A percentile compares a stretch with the other conserved stretches of the same genome.
Evolutionary conservation across 2,888 invertebrate species (phyloP).

Genomic region (Acronicta leporina): DNA sequence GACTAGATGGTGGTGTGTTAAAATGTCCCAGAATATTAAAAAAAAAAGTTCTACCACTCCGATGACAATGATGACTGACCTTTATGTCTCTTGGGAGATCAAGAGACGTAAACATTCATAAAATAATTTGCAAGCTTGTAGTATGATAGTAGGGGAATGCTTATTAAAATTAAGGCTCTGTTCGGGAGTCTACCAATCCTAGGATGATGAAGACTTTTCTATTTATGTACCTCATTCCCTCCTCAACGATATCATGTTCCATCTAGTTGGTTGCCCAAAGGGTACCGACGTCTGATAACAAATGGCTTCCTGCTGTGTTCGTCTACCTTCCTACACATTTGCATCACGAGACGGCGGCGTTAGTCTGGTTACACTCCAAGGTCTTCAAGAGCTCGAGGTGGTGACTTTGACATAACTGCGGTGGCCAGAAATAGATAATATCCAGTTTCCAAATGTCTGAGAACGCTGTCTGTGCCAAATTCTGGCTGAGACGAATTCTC

Average conservation of each 20-base stretch:
- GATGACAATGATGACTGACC: too few species aligned
- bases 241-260: not conserved
- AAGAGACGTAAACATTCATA: too few species aligned
- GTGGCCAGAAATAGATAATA: constrained; percentile 67
- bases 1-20: too few species aligned
- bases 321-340: constrained; percentile 17
- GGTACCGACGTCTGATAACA: not conserved
- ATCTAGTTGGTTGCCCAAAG: not conserved
- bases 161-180: too few species aligned
- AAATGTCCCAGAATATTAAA: too few species aligned
- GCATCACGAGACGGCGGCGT: constrained; percentile 32
- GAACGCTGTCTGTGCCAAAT: constrained; percentile 72
- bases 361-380: constrained; percentile 34
- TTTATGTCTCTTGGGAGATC: too few species aligned
- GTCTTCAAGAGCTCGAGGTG: constrained; percentile 21
- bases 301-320: constrained; percentile 1
- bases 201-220: too few species aligned
- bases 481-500: constrained; percentile 51
- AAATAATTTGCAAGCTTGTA: too few species aligned
- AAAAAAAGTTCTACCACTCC: too few species aligned
- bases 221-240: too few species aligned
- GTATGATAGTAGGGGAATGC: too few species aligned
- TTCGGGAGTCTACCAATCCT: too few species aligned
- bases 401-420: constrained; percentile 46
- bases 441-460: constrained; percentile 71